These are phyloP conservation scores for Lycocorax pyrrhopterus DNA, from an alignment of 2,113 vertebrate species.

Conservation along the genomic window DNA sequence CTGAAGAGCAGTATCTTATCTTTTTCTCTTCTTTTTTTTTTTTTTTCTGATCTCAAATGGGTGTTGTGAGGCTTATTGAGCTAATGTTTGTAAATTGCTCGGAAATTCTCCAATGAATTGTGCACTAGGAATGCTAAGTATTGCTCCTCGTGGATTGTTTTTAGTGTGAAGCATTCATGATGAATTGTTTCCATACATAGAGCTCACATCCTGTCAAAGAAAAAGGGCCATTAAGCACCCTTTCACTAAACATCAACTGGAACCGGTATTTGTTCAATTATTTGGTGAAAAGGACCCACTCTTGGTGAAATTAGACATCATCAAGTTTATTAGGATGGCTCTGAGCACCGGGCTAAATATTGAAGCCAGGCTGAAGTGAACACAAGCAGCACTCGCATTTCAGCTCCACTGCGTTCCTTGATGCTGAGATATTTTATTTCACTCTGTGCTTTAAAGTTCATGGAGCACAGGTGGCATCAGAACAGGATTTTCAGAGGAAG, in stretches of 20 bases:
- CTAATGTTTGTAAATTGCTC: conserved; percentile 61
- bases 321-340: not conserved
- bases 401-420: not conserved
- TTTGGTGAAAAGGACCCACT: not conserved
- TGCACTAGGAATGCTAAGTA: conserved; percentile 38
- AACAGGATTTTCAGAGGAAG: not conserved
- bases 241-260: conserved; percentile 9
- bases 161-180: conserved; percentile 10
- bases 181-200: conserved; percentile 35
- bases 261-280: not conserved
- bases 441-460: not conserved
- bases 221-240: conserved; percentile 6
- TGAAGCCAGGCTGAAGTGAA: not conserved
- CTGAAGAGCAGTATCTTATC: not conserved
- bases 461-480: not conserved
- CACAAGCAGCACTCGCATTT: accelerated
- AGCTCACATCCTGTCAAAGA: conserved; percentile 7
- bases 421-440: not conserved
- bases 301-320: not conserved
- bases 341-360: not conserved
- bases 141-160: conserved; percentile 34
- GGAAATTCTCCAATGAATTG: conserved; percentile 51
- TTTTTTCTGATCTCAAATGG: conserved; percentile 12
- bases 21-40: not conserved
- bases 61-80: conserved; percentile 48